Evolutionary conservation across 2,888 invertebrate species (phyloP).

Genomic region (Ichneumon xanthorius): DNA sequence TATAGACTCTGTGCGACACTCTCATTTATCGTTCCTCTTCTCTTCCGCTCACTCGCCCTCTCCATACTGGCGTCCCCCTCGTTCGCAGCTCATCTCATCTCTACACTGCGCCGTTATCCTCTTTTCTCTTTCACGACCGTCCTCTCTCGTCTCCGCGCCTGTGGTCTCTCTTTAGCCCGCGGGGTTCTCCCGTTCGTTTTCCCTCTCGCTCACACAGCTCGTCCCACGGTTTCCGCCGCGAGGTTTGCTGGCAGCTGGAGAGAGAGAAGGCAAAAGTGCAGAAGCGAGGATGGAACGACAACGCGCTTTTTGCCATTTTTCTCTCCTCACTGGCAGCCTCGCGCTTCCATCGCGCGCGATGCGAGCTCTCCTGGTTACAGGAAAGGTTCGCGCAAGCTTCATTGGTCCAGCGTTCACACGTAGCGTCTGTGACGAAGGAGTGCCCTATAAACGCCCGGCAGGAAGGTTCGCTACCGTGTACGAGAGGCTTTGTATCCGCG

Average conservation of each 20-base stretch:
- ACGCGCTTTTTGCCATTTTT: constrained; percentile 24
- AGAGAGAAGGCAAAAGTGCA: not conserved
- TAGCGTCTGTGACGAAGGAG: constrained; percentile 19
- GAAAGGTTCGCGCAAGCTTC: not conserved
- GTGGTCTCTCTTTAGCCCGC: constrained; percentile 9
- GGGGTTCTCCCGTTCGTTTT: constrained; percentile 17
- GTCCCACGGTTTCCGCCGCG: constrained; percentile 6
- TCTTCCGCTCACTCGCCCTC: constrained; percentile 20
- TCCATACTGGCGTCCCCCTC: constrained; percentile 11
- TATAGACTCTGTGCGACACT: constrained; percentile 70
- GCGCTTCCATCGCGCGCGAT: too few species aligned
- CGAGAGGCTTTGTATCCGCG: constrained; percentile 40
- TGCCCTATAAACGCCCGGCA: not conserved
- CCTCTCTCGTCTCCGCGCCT: constrained; percentile 9
- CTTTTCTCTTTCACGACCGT: constrained; percentile 14
- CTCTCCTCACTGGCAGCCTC: not conserved
- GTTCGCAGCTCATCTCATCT: constrained; percentile 29
- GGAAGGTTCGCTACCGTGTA: not conserved
- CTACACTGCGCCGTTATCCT: constrained; percentile 13
- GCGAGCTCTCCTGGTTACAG: not conserved
- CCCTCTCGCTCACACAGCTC: constrained; percentile 9
- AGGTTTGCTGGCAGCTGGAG: not conserved
- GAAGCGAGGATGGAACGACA: constrained; percentile 1
- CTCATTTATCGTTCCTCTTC: constrained; percentile 69
- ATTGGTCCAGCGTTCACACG: not conserved